Percentiles rank a stretch among this genome's conserved stretches.
Conservation (phyloP, 1,140 invertebrate species). For the Kradibia gibbosae region DNA sequence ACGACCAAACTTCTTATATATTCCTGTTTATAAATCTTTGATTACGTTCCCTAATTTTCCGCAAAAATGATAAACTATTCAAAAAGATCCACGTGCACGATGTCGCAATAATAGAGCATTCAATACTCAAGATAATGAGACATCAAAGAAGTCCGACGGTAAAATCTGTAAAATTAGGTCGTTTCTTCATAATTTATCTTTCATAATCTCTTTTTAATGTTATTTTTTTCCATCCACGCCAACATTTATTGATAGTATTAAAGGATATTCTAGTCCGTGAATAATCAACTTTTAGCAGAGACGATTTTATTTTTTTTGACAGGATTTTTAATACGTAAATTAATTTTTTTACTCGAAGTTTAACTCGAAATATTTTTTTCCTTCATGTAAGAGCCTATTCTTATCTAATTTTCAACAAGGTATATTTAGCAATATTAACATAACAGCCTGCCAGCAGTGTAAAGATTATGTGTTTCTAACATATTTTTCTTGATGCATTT, state of each 20-base stretch:
- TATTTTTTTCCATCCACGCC: conserved; percentile 46
- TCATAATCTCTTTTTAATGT: neutral
- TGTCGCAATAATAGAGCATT: conserved; percentile 35
- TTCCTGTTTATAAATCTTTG: conserved; percentile 31
- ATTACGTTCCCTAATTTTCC: conserved; percentile 37
- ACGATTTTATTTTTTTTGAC: conserved; percentile 54
- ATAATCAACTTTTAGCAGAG: conserved; percentile 64
- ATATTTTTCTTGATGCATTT: conserved; percentile 50
- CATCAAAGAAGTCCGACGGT: neutral
- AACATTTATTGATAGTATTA: conserved; percentile 59
- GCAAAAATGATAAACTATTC: conserved; percentile 47
- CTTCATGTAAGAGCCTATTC: conserved; percentile 62
- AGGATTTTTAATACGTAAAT: conserved; percentile 45
- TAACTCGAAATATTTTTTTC: conserved; percentile 58
- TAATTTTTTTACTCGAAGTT: conserved; percentile 51
- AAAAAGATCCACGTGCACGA: conserved; percentile 28
- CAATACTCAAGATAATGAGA: conserved; percentile 34
- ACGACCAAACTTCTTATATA: conserved; percentile 18
- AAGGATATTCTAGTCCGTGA: conserved; percentile 56
- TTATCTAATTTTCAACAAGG: conserved; percentile 65
- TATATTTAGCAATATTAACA: conserved; percentile 68
- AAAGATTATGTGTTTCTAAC: conserved; percentile 55
- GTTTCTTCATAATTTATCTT: conserved; percentile 16
- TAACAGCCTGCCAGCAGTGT: conserved; percentile 72
- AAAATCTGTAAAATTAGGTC: conserved; percentile 37